Base-by-base conservation (phyloP, 2,888 invertebrate species). In the Tetramorium bicarinatum region DNA sequence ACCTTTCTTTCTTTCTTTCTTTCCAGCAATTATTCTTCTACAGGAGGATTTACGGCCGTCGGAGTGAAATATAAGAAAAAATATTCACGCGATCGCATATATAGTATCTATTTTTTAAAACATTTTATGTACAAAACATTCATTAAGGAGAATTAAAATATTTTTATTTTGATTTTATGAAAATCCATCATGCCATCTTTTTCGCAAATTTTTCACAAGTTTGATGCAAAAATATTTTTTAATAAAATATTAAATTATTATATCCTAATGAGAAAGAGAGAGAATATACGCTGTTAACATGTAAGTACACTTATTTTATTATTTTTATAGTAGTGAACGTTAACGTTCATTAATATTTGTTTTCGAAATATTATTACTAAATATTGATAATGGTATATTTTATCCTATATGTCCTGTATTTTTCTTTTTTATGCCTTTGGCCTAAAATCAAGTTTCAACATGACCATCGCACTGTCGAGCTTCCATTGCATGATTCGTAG, bases 401-500 rank as follows among this genome's bases (percentile, higher is more conserved):
- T n/a, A 11, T 15, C n/a, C 9, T 34, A n/a, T 21, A 71, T 54
- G 15, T 38, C 15, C 15, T 21, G 4, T 54, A 11, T n/a, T 44
- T 74, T 56, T 56, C 56, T 15, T 21, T 72, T 74, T 49, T 49
- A 47, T 67, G 47, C 11, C 15, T 62, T 47, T 29, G 13, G 15
- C 9, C 6, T 34, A 13, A 34, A 34, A 47, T 34, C 21, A 38
- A 38, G 18, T 25, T 18, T 49, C 13, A 13, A 13, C 15, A 15
- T 74, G 41, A 74, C 3, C 44, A 54, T 64, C 9, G 15, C 38
- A 71, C 13, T 3, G 52, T 34, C 21, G 47, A 47, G 21, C 15
- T 64, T 64, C 34, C 21, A 11, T 38, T 75, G 34, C 21, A 38
- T 38, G 34, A 49, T 75, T 75, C 64, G 15, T 75, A 47, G 62